Evolutionary conservation across 2,797 vertebrate genomes (phyloP), one percentile per base, ranked within the genome.

Genomic region (Crenuchus spilurus): DNA sequence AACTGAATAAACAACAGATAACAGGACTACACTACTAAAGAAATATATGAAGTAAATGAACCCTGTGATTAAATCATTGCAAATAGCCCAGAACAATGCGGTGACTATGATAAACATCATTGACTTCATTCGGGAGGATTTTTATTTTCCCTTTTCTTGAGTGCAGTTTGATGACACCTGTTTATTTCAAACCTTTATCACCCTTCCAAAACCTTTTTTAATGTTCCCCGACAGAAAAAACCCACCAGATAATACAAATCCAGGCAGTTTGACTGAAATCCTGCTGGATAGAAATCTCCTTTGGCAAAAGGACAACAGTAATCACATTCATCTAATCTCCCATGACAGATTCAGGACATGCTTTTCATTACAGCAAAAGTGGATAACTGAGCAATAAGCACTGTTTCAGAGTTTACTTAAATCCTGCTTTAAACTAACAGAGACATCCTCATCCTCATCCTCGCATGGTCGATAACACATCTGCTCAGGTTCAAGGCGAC

Each of bases 281-380:
- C 91, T 86, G 77, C 78, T 76, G 86, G 89, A 92, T 90, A 91
- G 82, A 90, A 92, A 91, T 95, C 92, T 94, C 91, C 91, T 93
- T 91, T 89, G 91, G 90, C 89, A 93, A 95, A 95, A 95, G 94
- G 93, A 94, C 92, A 95, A 94, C 91, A 92, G 91, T 94, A 95
- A 96, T 96, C 93, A 94, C 93, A 94, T 96, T 96, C 94, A 93
- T 91, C 91, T 95, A 97, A 96, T 97, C 94, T 94, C 88, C 90
- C 87, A 76, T 93, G 94, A 97, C 95, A 94, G 93, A 96, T 96
- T 97, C 93, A 95, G 93, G 94, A 94, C 94, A 96, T 94, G 93
- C 89, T 95, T 95, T 96, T 95, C 93, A 96, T 96, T 96, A 95
- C 92, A 89, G 92, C 90, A 92, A 94, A 94, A 95, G 94, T 93